Evolutionary conservation across 1,140 invertebrate species (phyloP).

Genomic region (Drosophila triauraria): DNA sequence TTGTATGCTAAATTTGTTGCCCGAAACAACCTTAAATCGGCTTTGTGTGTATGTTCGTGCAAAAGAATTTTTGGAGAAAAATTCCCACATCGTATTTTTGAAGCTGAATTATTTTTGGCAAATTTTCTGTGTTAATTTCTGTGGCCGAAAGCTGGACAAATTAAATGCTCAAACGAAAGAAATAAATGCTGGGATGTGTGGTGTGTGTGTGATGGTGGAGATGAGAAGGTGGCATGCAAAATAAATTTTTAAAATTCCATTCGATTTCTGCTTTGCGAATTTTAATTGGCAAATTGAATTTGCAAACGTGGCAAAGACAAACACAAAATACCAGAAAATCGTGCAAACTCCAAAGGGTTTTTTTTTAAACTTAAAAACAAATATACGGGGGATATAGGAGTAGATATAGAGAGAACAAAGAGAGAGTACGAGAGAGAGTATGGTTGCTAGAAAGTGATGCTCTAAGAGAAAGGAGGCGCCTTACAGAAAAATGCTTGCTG

Average conservation of each 20-base stretch:
- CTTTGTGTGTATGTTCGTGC: neutral
- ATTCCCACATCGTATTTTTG: slow-evolving; percentile 18
- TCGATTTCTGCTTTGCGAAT: slow-evolving; percentile 21
- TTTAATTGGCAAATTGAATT: slow-evolving; percentile 41
- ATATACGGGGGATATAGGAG: slow-evolving; percentile 18
- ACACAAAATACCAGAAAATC: slow-evolving; percentile 48
- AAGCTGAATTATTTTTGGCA: slow-evolving; percentile 6
- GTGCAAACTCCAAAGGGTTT: slow-evolving; percentile 59
- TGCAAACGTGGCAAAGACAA: slow-evolving; percentile 20
- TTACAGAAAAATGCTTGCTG: slow-evolving; percentile 67
- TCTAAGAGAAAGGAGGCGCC: slow-evolving; percentile 67
- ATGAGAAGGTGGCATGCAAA: slow-evolving; percentile 38
- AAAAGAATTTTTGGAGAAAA: slow-evolving; percentile 12
- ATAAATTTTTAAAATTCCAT: slow-evolving; percentile 37
- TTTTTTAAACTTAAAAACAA: slow-evolving; percentile 10
- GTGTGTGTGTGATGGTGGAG: neutral
- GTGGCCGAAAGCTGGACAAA: slow-evolving; percentile 17
- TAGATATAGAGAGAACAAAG: slow-evolving; percentile 18
- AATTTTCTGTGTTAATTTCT: slow-evolving; percentile 34
- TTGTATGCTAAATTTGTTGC: slow-evolving; percentile 46
- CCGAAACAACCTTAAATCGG: neutral
- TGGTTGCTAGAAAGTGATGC: slow-evolving; percentile 54
- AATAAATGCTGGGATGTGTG: neutral
- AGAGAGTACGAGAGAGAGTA: slow-evolving; percentile 39
- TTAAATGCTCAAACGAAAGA: slow-evolving; percentile 16